A percentile compares a stretch with the other conserved stretches of the same genome.
These are phyloP conservation scores for Porites lutea DNA, from an alignment of 64 coral and sea anemone genomes.

Conservation along the genomic window DNA sequence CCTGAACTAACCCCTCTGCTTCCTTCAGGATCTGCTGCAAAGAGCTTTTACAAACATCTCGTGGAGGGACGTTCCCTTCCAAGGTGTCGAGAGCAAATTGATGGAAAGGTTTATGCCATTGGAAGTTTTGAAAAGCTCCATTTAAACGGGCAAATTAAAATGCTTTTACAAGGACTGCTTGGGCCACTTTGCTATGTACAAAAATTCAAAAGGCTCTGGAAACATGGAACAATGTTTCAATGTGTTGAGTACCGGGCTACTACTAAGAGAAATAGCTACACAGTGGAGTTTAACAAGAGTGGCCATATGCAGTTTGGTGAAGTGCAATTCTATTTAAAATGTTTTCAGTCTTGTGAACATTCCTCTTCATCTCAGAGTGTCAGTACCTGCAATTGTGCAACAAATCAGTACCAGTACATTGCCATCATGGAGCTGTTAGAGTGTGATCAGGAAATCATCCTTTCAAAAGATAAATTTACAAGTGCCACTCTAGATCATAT, in stretches of 20 bases:
- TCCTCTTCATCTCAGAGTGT: neutral
- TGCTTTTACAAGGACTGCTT: neutral
- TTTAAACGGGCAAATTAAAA: neutral
- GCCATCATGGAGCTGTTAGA: neutral
- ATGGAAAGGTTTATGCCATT: neutral
- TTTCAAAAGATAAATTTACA: constrained; percentile 17
- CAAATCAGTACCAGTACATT: constrained; percentile 1
- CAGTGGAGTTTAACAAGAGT: neutral
- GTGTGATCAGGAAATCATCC: neutral
- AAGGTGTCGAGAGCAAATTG: constrained; percentile 1
- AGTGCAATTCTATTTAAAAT: neutral
- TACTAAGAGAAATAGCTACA: constrained; percentile 24
- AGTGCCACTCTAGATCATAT: neutral
- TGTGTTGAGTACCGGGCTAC: neutral
- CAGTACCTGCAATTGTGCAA: neutral
- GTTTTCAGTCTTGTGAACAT: constrained; percentile 18
- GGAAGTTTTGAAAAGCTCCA: neutral
- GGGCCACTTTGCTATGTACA: neutral
- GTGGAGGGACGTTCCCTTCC: constrained; percentile 3
- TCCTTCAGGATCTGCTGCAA: neutral
- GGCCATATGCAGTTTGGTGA: neutral
- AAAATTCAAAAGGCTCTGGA: constrained; percentile 11
- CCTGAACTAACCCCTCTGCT: constrained; percentile 19
- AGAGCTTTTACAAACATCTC: constrained; percentile 2
- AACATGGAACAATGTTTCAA: constrained; percentile 26